Evolutionary conservation across 2,113 vertebrate species (phyloP).

Genomic region (Cyanoramphus novaezelandiae): DNA sequence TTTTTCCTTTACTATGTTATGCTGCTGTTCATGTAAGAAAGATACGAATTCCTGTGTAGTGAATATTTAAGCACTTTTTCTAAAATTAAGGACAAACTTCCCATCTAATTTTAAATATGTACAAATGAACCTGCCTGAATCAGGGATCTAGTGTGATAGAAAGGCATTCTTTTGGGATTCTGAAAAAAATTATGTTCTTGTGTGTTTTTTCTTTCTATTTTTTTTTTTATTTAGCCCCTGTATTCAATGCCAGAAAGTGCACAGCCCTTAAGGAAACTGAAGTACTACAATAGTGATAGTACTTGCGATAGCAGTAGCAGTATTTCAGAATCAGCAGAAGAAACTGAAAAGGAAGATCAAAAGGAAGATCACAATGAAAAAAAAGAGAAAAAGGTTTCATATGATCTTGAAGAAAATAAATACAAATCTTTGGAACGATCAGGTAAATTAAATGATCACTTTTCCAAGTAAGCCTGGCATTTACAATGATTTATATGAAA

Average conservation of each 20-base stretch:
- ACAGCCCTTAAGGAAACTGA: conserved; percentile 79
- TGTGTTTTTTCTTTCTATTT: not conserved
- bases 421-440: conserved; percentile 85
- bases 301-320: conserved; percentile 82
- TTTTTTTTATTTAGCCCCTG: conserved; percentile 76
- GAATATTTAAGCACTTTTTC: not conserved
- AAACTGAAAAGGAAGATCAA: conserved; percentile 75
- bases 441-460: conserved; percentile 75
- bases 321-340: conserved; percentile 80
- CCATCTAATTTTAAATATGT: not conserved
- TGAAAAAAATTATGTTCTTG: not conserved
- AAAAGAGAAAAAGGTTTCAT: conserved; percentile 85
- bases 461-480: not conserved
- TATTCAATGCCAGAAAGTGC: conserved; percentile 91
- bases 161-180: not conserved
- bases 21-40: not conserved
- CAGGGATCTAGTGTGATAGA: not conserved
- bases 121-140: not conserved
- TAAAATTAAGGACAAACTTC: not conserved
- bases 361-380: conserved; percentile 75
- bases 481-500: not conserved
- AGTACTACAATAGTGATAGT: conserved; percentile 76
- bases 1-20: not conserved
- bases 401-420: conserved; percentile 80
- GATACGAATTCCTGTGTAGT: not conserved